Evolutionary conservation across 2,113 vertebrate genomes (phyloP), one percentile per base, ranked within the genome.

Genomic region (Thunnus thynnus): DNA sequence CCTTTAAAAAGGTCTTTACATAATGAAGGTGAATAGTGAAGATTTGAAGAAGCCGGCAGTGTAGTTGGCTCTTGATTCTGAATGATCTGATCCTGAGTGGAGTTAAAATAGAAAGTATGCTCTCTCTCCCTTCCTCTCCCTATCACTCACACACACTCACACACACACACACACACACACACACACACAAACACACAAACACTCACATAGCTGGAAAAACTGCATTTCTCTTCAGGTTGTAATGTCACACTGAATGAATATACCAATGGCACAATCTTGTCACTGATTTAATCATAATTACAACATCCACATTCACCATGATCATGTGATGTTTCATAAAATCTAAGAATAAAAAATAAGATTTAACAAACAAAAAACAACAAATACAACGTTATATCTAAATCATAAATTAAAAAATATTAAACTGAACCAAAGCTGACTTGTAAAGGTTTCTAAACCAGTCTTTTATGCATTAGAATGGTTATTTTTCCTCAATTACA

Each of bases 121-220:
- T 58, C 69, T 52, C 56, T 50, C 48, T 32, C 27, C 44, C 46
- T 22, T 12, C 8, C 47, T 54, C 12, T 32, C 44, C 47, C 36
- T 73, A 17, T n/a, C 6, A 11, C 25, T 11, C 8, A 14, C 13
- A 48, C 0, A 41, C 25, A 30, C 51, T 10, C 20, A 54, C 10
- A 18, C 22, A 22, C n/a, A 41, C 51, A 41, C 6, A 30, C 8
- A 13, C 48, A 47, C 48, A 61, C 30, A 20, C 27, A 3, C 18
- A 22, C 47, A 1, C 25, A 44, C n/a, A 14, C 25, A 5, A 3
- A 22, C 22, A 22, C 22, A 22, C 22, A 22, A 22, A 22, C 22
- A 22, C 60, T 62, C 30, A 48, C 52, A 20, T 1, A 75, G 71
- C 88, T 70, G 83, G 84, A 90, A 85, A 73, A 46, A 78, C 89